These are phyloP conservation scores for Rissa tridactyla DNA, from an alignment of 2,113 vertebrate species.

Conservation along the genomic window DNA sequence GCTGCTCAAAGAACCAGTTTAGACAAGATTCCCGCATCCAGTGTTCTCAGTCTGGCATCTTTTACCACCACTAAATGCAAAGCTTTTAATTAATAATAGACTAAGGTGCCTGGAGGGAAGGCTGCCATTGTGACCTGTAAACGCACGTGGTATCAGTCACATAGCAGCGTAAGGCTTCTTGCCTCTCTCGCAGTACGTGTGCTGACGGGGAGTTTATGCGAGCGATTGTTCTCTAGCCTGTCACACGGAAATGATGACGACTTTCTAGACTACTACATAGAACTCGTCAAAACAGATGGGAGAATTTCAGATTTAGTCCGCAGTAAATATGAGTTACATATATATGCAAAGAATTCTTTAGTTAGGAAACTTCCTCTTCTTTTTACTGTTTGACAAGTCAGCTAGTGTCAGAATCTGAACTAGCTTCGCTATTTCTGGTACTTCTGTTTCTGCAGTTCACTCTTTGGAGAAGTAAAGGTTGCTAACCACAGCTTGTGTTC, in stretches of 20 bases:
- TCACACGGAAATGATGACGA: neutral
- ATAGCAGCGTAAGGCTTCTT: neutral
- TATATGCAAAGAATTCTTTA: neutral
- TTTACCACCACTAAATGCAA: neutral
- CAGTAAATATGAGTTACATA: neutral
- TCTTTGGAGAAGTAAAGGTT: neutral
- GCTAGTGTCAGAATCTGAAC: neutral
- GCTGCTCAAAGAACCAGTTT: neutral
- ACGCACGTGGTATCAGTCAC: neutral
- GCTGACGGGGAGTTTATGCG: rapidly evolving
- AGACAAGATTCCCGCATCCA: neutral
- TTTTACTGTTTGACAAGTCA: neutral
- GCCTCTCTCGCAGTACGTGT: neutral
- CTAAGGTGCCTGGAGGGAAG: neutral
- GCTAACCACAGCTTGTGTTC: neutral
- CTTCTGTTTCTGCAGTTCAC: neutral
- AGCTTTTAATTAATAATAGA: neutral
- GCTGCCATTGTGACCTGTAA: neutral
- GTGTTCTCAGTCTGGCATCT: neutral
- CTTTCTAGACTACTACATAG: neutral
- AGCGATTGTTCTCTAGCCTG: neutral
- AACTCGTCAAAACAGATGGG: neutral
- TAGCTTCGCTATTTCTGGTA: neutral
- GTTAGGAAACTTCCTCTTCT: neutral
- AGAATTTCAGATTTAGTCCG: neutral